Percentiles rank a stretch among this genome's conserved stretches.
phyloP scores from a whole-genome alignment of 2,888 invertebrate genomes.

The Muschampia plurimacula region DNA sequence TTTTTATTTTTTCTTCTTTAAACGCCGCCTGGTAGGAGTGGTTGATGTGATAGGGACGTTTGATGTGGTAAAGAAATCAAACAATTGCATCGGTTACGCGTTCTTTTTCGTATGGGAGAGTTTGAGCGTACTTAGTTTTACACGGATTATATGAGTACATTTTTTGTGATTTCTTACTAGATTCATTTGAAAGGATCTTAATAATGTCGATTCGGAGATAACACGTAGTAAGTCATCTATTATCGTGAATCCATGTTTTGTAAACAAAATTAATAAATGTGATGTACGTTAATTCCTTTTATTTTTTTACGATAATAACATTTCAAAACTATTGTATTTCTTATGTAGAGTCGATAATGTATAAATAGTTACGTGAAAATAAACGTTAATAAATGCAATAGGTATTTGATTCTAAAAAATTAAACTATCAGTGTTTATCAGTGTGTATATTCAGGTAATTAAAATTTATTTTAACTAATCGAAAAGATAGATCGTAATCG shows the following conservation, averaged over 20 bases:
- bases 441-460: too few species aligned
- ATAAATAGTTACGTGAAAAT: too few species aligned
- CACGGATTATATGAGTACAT: not conserved
- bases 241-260: slow-evolving; percentile 33
- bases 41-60: slow-evolving; percentile 63
- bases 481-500: too few species aligned
- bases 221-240: slow-evolving; percentile 39
- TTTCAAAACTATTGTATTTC: not conserved
- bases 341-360: not conserved
- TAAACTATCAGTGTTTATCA: too few species aligned
- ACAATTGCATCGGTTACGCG: slow-evolving; percentile 49
- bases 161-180: slow-evolving; percentile 21
- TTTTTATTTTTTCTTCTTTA: slow-evolving; percentile 74
- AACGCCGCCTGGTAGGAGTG: slow-evolving; percentile 82
- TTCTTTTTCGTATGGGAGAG: slow-evolving; percentile 51
- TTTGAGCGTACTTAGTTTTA: slow-evolving; percentile 57
- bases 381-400: too few species aligned
- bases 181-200: slow-evolving; percentile 47
- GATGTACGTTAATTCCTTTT: not conserved
- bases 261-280: slow-evolving; percentile 18
- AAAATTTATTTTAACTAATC: too few species aligned
- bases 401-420: too few species aligned
- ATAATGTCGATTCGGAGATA: slow-evolving; percentile 41
- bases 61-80: slow-evolving; percentile 50
- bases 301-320: too few species aligned